These are phyloP conservation scores for Prunella himalayana DNA, from an alignment of 2,113 vertebrate genomes.

Conservation along the genomic window DNA sequence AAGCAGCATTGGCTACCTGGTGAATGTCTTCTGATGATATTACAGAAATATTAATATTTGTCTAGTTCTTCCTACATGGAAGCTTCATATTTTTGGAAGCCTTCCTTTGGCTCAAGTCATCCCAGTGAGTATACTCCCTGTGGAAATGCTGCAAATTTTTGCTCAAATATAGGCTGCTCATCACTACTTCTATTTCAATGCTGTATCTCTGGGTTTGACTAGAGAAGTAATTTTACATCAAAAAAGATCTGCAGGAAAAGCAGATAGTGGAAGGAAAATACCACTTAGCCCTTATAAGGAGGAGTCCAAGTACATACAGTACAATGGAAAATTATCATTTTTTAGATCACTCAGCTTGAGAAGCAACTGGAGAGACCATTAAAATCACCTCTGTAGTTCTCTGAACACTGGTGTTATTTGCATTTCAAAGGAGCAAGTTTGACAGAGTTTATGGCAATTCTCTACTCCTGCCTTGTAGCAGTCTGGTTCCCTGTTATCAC, in stretches of 20 bases:
- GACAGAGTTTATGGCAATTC: neutral
- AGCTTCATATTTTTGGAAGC: neutral
- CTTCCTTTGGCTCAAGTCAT: neutral
- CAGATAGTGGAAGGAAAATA: neutral
- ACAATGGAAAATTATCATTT: neutral
- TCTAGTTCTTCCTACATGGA: neutral
- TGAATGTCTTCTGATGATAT: neutral
- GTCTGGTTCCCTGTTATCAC: neutral
- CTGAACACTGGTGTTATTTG: neutral
- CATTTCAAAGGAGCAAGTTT: neutral
- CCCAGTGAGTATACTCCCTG: neutral
- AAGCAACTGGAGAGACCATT: neutral
- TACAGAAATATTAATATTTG: neutral
- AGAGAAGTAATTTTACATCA: neutral
- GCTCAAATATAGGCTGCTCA: neutral
- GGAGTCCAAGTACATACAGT: neutral
- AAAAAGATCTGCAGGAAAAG: neutral
- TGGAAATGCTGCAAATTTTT: neutral
- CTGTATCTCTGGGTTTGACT: neutral
- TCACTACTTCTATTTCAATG: neutral
- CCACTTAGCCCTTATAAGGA: neutral
- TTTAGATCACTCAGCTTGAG: neutral
- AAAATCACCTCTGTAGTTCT: neutral
- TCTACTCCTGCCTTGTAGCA: neutral
- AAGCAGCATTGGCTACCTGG: neutral